phyloP scores from a whole-genome alignment of 2,113 vertebrate species.

The Phyllostomus discolor region DNA sequence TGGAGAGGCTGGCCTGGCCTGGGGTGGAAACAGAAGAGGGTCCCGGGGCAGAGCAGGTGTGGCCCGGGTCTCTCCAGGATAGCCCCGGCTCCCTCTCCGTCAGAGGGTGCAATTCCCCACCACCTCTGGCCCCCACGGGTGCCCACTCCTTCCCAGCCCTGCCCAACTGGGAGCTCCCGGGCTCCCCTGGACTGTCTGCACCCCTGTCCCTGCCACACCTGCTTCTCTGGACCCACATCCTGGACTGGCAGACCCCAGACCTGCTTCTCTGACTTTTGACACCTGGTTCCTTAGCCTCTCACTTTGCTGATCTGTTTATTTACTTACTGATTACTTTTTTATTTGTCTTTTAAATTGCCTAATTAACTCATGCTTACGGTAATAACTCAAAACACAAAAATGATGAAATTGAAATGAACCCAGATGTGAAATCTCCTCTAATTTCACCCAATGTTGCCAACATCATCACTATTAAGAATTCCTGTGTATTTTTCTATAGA shows the following conservation, averaged over 20 bases:
- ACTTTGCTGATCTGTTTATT: neutral
- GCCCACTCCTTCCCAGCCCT: neutral
- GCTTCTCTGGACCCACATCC: neutral
- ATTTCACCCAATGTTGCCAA: neutral
- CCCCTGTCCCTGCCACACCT: neutral
- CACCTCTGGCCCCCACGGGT: rapidly evolving
- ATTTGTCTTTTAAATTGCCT: neutral
- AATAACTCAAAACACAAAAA: neutral
- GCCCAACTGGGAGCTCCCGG: neutral
- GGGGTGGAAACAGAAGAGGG: neutral
- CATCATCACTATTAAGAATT: rapidly evolving
- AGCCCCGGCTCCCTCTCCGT: neutral
- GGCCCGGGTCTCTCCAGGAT: neutral
- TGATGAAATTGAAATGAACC: neutral
- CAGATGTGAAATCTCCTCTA: neutral
- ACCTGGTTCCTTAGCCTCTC: neutral
- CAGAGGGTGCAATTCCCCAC: neutral
- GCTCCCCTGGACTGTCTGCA: neutral
- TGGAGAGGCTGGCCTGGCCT: neutral
- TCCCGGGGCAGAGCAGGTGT: rapidly evolving
- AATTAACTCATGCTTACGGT: neutral
- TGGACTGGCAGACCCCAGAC: no score
- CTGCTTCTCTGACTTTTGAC: neutral
- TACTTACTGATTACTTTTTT: neutral
- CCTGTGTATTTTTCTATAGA: neutral